Evolutionary conservation across 2,797 vertebrate species (phyloP).

Genomic region (Pteronotus mesoamericanus): DNA sequence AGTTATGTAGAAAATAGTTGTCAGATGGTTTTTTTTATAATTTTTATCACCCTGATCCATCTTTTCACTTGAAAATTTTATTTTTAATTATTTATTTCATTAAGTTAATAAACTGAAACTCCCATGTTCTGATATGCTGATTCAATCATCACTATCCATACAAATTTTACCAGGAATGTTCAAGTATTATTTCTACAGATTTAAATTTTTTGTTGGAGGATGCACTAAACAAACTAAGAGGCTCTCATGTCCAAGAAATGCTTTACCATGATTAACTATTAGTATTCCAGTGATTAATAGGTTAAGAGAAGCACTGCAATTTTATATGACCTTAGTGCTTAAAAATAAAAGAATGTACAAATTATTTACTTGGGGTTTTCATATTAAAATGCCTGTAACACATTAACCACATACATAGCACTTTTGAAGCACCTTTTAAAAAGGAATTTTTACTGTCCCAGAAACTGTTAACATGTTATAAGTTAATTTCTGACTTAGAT

Average conservation of each 20-base stretch:
- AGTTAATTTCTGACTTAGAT: conserved; percentile 60
- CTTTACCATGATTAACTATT: conserved; percentile 67
- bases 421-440: conserved; percentile 51
- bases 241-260: conserved; percentile 58
- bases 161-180: conserved; percentile 70
- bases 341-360: conserved; percentile 49
- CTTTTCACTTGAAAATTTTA: conserved; percentile 69
- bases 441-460: conserved; percentile 35
- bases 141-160: conserved; percentile 60
- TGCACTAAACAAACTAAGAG: conserved; percentile 58
- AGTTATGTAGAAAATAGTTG: conserved; percentile 42
- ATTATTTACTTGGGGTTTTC: conserved; percentile 59
- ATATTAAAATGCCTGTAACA: conserved; percentile 48
- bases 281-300: conserved; percentile 74
- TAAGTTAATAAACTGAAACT: conserved; percentile 75
- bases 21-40: conserved; percentile 55
- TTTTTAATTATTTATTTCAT: conserved; percentile 74
- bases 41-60: conserved; percentile 44
- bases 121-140: conserved; percentile 63
- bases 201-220: conserved; percentile 72
- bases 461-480: neutral
- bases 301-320: conserved; percentile 68
- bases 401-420: conserved; percentile 41
- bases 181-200: conserved; percentile 74
- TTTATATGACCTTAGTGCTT: conserved; percentile 60